Conservation (phyloP, 2,113 vertebrate species). For the Rissa tridactyla region DNA sequence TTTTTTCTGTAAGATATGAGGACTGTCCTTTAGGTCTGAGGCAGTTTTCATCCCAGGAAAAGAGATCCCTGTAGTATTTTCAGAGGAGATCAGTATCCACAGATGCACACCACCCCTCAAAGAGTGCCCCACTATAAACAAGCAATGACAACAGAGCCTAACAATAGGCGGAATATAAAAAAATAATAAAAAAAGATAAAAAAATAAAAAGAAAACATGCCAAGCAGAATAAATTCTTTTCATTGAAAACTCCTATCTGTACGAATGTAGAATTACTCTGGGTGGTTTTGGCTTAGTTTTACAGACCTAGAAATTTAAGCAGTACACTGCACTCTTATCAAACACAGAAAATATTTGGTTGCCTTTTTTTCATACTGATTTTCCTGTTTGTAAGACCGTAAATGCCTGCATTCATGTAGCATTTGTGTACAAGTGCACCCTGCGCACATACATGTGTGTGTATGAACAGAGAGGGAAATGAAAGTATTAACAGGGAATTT, state of each 20-base stretch:
- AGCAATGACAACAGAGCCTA: background rate
- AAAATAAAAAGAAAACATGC: background rate
- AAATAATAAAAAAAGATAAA: no score
- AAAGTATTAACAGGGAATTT: background rate
- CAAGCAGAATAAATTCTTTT: background rate
- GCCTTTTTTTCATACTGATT: background rate
- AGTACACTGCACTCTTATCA: background rate
- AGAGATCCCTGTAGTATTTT: background rate
- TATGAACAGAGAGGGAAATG: background rate
- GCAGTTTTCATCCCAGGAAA: background rate
- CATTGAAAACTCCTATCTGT: background rate
- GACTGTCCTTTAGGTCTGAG: background rate
- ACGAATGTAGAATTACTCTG: background rate
- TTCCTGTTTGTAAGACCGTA: background rate
- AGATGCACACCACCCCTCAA: background rate
- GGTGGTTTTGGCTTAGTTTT: background rate
- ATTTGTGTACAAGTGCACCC: background rate
- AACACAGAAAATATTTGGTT: background rate
- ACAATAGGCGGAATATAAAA: background rate
- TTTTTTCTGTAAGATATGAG: background rate
- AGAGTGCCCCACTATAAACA: background rate
- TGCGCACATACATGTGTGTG: rapidly evolving
- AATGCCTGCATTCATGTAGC: background rate
- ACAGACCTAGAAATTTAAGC: background rate
- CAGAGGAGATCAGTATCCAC: background rate